phyloP scores from a whole-genome alignment of 2,113 vertebrate species.

The Corythaeola cristata region DNA sequence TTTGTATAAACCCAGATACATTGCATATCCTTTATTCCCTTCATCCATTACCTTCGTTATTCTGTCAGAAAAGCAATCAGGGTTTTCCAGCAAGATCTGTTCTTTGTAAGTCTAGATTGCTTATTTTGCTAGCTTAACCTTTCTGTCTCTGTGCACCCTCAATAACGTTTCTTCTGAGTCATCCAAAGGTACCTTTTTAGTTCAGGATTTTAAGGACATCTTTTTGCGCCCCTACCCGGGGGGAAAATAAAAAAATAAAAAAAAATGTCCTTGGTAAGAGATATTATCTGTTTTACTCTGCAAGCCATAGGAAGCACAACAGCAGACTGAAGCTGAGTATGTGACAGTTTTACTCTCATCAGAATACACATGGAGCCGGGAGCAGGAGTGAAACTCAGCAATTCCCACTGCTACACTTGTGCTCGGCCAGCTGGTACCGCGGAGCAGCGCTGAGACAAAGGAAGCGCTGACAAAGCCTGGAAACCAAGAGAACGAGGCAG shows the following conservation, averaged over 20 bases:
- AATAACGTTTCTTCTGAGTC: neutral
- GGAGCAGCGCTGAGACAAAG: slow-evolving; percentile 4
- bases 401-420: neutral
- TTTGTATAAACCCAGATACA: slow-evolving; percentile 1
- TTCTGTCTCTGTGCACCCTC: neutral
- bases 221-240: neutral
- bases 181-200: neutral
- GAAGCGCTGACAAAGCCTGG: slow-evolving; percentile 9
- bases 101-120: neutral
- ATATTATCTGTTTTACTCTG: neutral
- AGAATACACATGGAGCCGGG: neutral
- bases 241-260: neutral
- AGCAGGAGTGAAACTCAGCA: neutral
- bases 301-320: neutral
- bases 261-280: neutral
- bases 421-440: neutral
- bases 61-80: slow-evolving; percentile 1
- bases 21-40: neutral
- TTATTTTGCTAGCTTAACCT: slow-evolving; percentile 4
- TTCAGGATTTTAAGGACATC: neutral
- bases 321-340: neutral
- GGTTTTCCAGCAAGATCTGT: neutral
- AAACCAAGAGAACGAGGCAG: neutral
- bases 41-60: neutral
- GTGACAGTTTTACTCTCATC: neutral